Evolutionary conservation across 2,113 vertebrate genomes (phyloP), one percentile per base, ranked within the genome.

Genomic region (Petroica traversi): DNA sequence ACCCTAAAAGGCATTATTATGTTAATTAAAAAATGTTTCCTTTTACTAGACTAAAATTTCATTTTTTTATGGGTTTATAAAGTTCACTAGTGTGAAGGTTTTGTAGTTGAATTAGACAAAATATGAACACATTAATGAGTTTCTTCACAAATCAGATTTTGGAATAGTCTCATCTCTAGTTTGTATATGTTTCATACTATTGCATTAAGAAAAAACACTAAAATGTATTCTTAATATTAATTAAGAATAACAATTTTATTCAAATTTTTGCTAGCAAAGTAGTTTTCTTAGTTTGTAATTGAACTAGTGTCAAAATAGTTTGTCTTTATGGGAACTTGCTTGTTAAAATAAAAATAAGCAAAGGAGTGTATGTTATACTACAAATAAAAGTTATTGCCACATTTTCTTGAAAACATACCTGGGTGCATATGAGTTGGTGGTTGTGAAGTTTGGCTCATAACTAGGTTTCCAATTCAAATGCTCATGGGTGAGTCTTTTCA

Each of bases 121-220:
- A 29, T 20, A 34, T 15, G 59, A 58, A 34, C 0, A 0, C 29
- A 14, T 52, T 36, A 55, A 43, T 45, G 3, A 71, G 13, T 58
- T 72, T 88, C 9, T 85, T 77, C 12, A 54, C 40, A 34, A 38
- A 67, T 88, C 17, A 72, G 31, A 58, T 59, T 81, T 46, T 71
- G 52, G 36, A 61, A 63, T 33, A 54, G 17, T 41, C 23, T 62
- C 12, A 19, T 46, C 12, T 83, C 22, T 49, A 12, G 24, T 46
- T 61, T 46, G 6, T 46, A 71, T 28, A 48, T 8, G 0, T 62
- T 89, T 54, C 29, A 14, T 59, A 23, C 9, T 16, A 20, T 19
- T 81, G 18, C 34, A n/a, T 76, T 63, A 54, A 71, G 46, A 20
- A 34, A 26, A 75, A 69, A 66, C 4, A 25, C 52, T 40, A 26